Evolutionary conservation across 2,113 vertebrate species (phyloP).

Genomic region (Synodontis membranacea): DNA sequence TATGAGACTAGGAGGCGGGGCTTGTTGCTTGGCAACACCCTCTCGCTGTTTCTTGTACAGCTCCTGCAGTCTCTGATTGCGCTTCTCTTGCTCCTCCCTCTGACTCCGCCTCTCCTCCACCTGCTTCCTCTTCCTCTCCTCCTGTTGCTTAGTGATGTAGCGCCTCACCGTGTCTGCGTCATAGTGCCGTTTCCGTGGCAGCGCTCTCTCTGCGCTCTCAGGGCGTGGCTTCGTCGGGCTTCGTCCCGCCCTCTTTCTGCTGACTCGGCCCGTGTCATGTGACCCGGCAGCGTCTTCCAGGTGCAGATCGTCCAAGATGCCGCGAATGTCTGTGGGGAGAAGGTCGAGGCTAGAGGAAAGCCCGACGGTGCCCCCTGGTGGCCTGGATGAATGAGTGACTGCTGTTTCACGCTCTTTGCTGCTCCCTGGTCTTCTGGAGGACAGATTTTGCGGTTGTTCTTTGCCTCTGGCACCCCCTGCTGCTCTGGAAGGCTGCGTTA

Average conservation of each 20-base stretch:
- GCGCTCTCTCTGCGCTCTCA: conserved; percentile 55
- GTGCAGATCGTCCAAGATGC: conserved; percentile 89
- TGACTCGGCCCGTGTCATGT: conserved; percentile 23
- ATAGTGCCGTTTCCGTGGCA: conserved; percentile 86
- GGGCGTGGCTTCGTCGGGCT: conserved; percentile 73
- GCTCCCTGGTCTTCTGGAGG: conserved; percentile 2
- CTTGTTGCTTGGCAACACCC: conserved; percentile 70
- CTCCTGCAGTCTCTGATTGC: conserved; percentile 84
- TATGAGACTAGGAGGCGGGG: conserved; percentile 66
- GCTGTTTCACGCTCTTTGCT: neutral
- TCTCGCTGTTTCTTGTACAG: conserved; percentile 90
- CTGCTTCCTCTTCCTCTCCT: conserved; percentile 86
- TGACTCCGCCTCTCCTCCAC: conserved; percentile 85
- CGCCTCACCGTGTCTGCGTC: conserved; percentile 87
- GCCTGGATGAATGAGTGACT: neutral
- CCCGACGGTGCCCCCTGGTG: neutral
- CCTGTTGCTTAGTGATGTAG: conserved; percentile 89
- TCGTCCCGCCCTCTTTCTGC: conserved; percentile 62
- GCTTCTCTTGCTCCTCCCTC: conserved; percentile 76
- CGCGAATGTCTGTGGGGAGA: conserved; percentile 84
- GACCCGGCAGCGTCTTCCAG: conserved; percentile 70
- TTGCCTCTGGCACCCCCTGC: neutral
- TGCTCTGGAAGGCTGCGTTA: neutral
- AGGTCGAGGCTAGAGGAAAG: conserved; percentile 72
- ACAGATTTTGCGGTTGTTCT: neutral